These are phyloP conservation scores for Tetragonisca angustula DNA, from an alignment of 2,888 invertebrate genomes.

Conservation along the genomic window DNA sequence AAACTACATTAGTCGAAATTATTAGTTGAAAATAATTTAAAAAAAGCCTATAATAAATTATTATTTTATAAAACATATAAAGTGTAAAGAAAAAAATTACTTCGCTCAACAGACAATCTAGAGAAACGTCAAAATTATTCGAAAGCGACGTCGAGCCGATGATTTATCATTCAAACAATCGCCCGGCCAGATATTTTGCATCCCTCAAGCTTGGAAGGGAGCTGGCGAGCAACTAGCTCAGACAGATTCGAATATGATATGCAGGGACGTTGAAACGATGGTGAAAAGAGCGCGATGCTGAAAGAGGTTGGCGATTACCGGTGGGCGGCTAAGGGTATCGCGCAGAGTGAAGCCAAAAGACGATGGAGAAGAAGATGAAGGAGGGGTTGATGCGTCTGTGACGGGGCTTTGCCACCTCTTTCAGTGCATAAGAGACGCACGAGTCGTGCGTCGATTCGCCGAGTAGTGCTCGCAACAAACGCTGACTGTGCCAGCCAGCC, in stretches of 20 bases:
- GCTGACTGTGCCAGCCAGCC: neutral
- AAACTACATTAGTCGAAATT: too few species aligned
- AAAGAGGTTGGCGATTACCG: constrained; percentile 55
- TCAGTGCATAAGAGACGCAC: constrained; percentile 68
- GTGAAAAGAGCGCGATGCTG: constrained; percentile 62
- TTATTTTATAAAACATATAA: too few species aligned
- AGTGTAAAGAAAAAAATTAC: too few species aligned
- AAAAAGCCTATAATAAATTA: too few species aligned
- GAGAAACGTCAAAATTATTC: too few species aligned
- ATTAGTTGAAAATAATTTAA: too few species aligned
- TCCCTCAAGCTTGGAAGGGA: too few species aligned
- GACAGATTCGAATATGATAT: constrained; percentile 77
- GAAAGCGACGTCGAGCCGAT: too few species aligned
- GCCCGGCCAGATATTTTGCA: too few species aligned
- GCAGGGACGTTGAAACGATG: constrained; percentile 68
- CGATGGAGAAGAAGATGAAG: constrained; percentile 3
- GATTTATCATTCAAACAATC: too few species aligned
- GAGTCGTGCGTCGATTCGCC: constrained; percentile 74
- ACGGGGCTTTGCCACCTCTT: constrained; percentile 23
- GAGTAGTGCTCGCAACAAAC: constrained; percentile 24
- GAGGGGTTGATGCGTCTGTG: constrained; percentile 21
- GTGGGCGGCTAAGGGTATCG: constrained; percentile 10
- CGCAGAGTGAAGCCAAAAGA: constrained; percentile 17
- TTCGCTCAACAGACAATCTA: too few species aligned
- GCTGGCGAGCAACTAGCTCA: constrained; percentile 34